These are phyloP conservation scores for Drosophila dunni DNA, from an alignment of 1,140 invertebrate genomes.

Conservation along the genomic window DNA sequence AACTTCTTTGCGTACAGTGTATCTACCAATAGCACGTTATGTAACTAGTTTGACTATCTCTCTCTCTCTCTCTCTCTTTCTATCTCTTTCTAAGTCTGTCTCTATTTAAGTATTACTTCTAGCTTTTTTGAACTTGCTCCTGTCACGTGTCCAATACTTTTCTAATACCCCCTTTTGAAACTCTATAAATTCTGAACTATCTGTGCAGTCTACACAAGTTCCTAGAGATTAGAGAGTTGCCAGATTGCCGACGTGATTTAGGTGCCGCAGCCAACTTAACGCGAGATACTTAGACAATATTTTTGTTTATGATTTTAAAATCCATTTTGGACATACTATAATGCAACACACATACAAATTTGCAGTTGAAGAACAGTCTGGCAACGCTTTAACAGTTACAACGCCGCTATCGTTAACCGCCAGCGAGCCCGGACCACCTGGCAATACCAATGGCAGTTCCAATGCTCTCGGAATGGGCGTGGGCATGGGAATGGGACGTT, in stretches of 20 bases:
- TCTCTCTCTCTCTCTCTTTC: conserved; percentile 40
- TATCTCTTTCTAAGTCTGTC: conserved; percentile 10
- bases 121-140: not conserved
- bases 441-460: conserved; percentile 66
- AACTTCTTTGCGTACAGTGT: conserved; percentile 56
- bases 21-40: conserved; percentile 56
- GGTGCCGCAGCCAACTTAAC: conserved; percentile 21
- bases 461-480: conserved; percentile 57
- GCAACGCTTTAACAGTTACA: conserved; percentile 63
- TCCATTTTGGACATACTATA: conserved; percentile 4
- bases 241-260: not conserved
- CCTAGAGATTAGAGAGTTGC: not conserved
- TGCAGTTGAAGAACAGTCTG: conserved; percentile 81
- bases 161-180: not conserved
- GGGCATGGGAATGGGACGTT: conserved; percentile 79
- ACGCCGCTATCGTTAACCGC: conserved; percentile 67
- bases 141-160: not conserved
- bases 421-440: conserved; percentile 74
- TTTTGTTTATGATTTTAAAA: not conserved
- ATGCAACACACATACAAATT: conserved; percentile 49
- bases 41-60: conserved; percentile 39
- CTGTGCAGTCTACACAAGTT: conserved; percentile 9
- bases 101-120: conserved; percentile 1
- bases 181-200: not conserved
- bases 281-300: conserved; percentile 41